Conservation (phyloP, 1,140 invertebrate species). For the Drosophila kanapiae region DNA sequence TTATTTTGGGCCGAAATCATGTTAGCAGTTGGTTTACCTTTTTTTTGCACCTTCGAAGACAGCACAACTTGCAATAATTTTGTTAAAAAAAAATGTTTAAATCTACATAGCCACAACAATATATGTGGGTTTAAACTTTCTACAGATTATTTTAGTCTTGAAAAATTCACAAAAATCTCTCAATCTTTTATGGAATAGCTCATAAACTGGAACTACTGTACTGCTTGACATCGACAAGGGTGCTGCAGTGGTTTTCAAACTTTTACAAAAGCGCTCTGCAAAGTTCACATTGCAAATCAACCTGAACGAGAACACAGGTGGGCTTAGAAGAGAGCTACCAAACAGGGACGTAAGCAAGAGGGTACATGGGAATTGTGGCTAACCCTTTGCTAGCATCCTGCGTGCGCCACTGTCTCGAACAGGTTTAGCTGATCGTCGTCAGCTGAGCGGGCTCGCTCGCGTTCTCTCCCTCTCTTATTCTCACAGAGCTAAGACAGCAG, state of each 20-base stretch:
- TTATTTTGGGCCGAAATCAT: no score
- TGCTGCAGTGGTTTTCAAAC: background rate
- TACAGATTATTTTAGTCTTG: no score
- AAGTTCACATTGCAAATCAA: background rate
- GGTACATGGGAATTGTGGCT: background rate
- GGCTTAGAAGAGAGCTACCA: background rate
- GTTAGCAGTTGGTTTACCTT: no score
- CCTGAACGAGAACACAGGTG: background rate
- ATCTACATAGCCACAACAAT: no score
- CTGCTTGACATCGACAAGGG: background rate
- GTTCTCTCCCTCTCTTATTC: background rate
- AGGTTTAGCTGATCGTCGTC: slow-evolving; percentile 24
- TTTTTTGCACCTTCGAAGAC: no score
- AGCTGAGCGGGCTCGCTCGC: slow-evolving; percentile 3
- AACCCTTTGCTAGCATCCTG: slow-evolving; percentile 5
- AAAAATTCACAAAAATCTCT: no score
- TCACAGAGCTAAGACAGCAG: slow-evolving; percentile 17
- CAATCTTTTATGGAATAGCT: no score
- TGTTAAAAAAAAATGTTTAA: no score
- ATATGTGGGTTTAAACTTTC: no score
- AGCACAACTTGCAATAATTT: no score
- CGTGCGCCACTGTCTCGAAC: slow-evolving; percentile 6
- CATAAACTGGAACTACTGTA: background rate
- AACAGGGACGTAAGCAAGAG: slow-evolving; percentile 1
- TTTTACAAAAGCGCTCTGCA: slow-evolving; percentile 3